Percentiles rank a stretch among this genome's conserved stretches.
Conservation (phyloP, 2,888 invertebrate species). For the Nymphalis c-album region DNA sequence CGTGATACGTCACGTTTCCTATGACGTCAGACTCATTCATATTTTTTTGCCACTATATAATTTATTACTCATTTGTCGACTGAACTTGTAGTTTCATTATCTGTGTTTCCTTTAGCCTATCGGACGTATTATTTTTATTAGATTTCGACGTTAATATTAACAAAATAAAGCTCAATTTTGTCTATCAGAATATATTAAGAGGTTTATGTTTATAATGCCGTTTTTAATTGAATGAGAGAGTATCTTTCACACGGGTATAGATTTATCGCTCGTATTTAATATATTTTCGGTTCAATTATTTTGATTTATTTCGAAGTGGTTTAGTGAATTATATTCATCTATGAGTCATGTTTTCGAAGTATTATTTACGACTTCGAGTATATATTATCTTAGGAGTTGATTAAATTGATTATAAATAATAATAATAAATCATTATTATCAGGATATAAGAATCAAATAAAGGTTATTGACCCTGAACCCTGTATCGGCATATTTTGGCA, state of each 20-base stretch:
- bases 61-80: constrained; percentile 29
- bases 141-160: neutral
- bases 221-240: constrained; percentile 9
- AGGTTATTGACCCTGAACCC: too few species aligned
- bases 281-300: constrained; percentile 7
- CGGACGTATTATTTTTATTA: too few species aligned
- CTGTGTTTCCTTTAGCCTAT: constrained; percentile 1
- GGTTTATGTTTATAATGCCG: neutral
- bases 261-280: constrained; percentile 11
- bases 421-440: too few species aligned
- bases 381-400: too few species aligned
- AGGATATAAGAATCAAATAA: too few species aligned
- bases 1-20: constrained; percentile 22
- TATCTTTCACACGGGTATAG: constrained; percentile 20
- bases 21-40: constrained; percentile 40
- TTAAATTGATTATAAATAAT: too few species aligned
- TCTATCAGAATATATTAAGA: neutral
- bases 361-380: neutral
- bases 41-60: constrained; percentile 33
- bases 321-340: constrained; percentile 6
- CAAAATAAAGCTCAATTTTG: neutral
- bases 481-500: too few species aligned
- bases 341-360: constrained; percentile 1
- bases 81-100: constrained; percentile 7
- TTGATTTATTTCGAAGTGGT: constrained; percentile 1